A percentile compares a stretch with the other conserved stretches of the same genome.
These are phyloP conservation scores for Choloepus didactylus DNA, from an alignment of 2,797 vertebrate species.

Conservation along the genomic window DNA sequence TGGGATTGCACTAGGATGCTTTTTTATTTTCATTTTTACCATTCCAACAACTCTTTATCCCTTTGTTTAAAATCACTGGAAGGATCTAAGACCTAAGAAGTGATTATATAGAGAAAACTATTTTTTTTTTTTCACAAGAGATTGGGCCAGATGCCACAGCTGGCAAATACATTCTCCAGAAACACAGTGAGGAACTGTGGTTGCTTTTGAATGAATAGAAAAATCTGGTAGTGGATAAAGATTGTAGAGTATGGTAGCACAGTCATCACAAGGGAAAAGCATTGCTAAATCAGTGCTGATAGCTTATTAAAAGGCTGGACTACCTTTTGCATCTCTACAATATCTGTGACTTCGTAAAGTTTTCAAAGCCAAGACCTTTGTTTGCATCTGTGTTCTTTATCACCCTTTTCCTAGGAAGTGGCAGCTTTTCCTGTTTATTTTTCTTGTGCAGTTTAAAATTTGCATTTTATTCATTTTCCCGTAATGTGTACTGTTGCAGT, in stretches of 20 bases:
- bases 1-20: not conserved
- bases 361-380: not conserved
- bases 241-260: not conserved
- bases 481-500: not conserved
- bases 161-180: conserved; percentile 3
- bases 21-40: not conserved
- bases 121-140: not conserved
- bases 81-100: not conserved
- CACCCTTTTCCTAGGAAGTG: not conserved
- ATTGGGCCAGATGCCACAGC: not conserved
- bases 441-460: conserved; percentile 3
- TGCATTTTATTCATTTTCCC: not conserved
- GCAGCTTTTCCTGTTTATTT: not conserved
- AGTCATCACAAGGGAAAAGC: not conserved
- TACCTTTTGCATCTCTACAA: not conserved
- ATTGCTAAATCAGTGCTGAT: not conserved
- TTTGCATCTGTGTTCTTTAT: not conserved
- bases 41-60: not conserved
- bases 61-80: conserved; percentile 8
- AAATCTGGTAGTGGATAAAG: not conserved
- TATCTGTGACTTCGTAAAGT: not conserved
- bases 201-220: not conserved
- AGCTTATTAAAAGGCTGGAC: not conserved
- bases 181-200: not conserved
- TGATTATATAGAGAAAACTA: conserved; percentile 19